Percentiles rank a stretch among this genome's conserved stretches.
phyloP scores from a whole-genome alignment of 2,797 vertebrate genomes.

The Euphonia xanthogaster region DNA sequence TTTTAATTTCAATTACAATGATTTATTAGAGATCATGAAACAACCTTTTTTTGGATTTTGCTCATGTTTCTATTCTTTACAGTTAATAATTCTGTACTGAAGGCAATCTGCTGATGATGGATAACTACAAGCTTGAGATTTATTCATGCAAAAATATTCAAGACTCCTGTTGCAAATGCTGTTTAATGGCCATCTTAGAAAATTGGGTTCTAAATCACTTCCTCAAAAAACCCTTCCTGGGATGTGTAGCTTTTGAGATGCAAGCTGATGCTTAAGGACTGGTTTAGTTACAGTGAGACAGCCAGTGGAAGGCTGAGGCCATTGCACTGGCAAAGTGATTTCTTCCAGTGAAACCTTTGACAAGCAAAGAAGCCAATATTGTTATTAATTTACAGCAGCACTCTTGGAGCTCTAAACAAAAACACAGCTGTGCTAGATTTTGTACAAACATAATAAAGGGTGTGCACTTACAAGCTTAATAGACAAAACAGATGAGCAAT shows the following conservation, averaged over 20 bases:
- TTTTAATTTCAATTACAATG: conserved; percentile 63
- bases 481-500: background rate
- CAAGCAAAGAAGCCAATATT: background rate
- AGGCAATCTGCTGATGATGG: conserved; percentile 18
- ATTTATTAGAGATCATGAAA: conserved; percentile 60
- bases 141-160: conserved; percentile 60
- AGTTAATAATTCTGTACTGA: conserved; percentile 52
- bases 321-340: background rate
- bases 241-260: background rate
- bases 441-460: background rate
- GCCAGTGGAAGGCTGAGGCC: background rate
- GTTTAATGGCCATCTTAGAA: conserved; percentile 39
- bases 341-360: background rate
- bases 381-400: background rate
- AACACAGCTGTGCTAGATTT: background rate
- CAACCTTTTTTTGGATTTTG: conserved; percentile 38
- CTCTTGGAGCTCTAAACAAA: background rate
- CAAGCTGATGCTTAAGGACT: background rate
- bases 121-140: conserved; percentile 42
- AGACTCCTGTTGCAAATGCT: conserved; percentile 39
- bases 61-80: conserved; percentile 39
- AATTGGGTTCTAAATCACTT: conserved; percentile 41
- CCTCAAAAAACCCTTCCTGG: background rate
- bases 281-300: background rate
- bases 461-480: background rate